A percentile compares a stretch with the other conserved stretches of the same genome.
Conservation (phyloP, 2,797 vertebrate genomes). For the Synanceia verrucosa region DNA sequence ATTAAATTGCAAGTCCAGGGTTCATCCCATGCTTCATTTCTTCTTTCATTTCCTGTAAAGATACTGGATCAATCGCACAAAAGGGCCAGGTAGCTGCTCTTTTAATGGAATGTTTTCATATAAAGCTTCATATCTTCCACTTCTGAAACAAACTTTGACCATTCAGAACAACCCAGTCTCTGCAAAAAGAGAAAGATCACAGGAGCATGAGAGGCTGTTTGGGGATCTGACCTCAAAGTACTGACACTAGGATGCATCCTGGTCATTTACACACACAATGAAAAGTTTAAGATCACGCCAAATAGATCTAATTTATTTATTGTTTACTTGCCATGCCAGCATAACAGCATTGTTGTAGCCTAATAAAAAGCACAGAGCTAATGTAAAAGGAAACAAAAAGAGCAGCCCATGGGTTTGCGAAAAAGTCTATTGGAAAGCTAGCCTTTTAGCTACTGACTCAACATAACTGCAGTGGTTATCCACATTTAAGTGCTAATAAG, state of each 20-base stretch:
- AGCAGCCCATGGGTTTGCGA: slow-evolving; percentile 43
- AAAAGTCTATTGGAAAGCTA: slow-evolving; percentile 62
- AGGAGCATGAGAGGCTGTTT: not conserved
- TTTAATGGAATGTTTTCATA: slow-evolving; percentile 64
- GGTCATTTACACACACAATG: slow-evolving; percentile 28
- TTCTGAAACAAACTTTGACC: slow-evolving; percentile 19
- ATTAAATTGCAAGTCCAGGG: slow-evolving; percentile 79
- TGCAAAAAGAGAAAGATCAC: slow-evolving; percentile 10
- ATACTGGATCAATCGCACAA: slow-evolving; percentile 8
- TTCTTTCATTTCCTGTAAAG: slow-evolving; percentile 5
- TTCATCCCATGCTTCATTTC: slow-evolving; percentile 68
- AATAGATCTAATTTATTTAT: slow-evolving; percentile 40
- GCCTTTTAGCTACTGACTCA: slow-evolving; percentile 49
- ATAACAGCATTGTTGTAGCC: slow-evolving; percentile 57
- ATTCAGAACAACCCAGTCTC: slow-evolving; percentile 23
- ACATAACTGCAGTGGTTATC: slow-evolving; percentile 60
- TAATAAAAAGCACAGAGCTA: slow-evolving; percentile 58
- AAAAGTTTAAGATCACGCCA: slow-evolving; percentile 39
- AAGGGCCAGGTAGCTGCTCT: slow-evolving; percentile 44
- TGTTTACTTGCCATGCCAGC: slow-evolving; percentile 73
- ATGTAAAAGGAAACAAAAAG: slow-evolving; percentile 30
- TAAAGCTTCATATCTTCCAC: slow-evolving; percentile 57
- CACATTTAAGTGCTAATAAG: slow-evolving; percentile 59
- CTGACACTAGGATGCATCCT: slow-evolving; percentile 18
- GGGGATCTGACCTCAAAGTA: slow-evolving; percentile 7